Evolutionary conservation across 1,140 invertebrate species (phyloP).

Genomic region (Heliconius hermathena): DNA sequence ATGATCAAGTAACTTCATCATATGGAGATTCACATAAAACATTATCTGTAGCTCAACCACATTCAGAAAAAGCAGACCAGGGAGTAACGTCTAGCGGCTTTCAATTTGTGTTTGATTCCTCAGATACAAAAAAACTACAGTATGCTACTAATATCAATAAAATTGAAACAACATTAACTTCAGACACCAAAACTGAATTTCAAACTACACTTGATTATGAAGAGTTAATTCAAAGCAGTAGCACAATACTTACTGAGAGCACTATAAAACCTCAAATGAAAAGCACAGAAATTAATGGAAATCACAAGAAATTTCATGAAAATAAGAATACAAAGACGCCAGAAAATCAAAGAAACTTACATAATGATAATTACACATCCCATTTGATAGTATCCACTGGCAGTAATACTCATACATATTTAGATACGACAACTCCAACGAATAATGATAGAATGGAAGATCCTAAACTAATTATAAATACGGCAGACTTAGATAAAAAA

Average conservation of each 20-base stretch:
- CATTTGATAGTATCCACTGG: slow-evolving; percentile 22
- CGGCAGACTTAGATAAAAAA: not conserved
- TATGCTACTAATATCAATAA: slow-evolving; percentile 10
- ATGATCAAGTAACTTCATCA: not conserved
- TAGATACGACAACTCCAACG: slow-evolving; percentile 12
- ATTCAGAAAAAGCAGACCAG: not conserved
- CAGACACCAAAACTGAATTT: slow-evolving; percentile 24
- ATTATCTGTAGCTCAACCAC: not conserved
- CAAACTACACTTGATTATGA: slow-evolving; percentile 53
- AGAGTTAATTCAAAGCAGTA: slow-evolving; percentile 60
- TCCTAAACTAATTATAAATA: not conserved
- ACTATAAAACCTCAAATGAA: slow-evolving; percentile 63
- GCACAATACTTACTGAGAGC: slow-evolving; percentile 64
- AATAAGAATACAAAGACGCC: slow-evolving; percentile 77
- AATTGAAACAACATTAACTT: not conserved
- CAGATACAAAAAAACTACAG: not conserved
- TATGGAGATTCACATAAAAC: not conserved
- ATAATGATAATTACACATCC: slow-evolving; percentile 53
- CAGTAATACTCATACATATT: slow-evolving; percentile 15
- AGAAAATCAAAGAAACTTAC: slow-evolving; percentile 72
- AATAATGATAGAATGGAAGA: not conserved
- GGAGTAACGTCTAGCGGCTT: not conserved
- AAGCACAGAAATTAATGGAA: slow-evolving; percentile 56
- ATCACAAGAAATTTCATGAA: slow-evolving; percentile 66
- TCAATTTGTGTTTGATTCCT: not conserved